Conservation (phyloP, 92 coral and sea anemone species). For the Meandrina meandrites region DNA sequence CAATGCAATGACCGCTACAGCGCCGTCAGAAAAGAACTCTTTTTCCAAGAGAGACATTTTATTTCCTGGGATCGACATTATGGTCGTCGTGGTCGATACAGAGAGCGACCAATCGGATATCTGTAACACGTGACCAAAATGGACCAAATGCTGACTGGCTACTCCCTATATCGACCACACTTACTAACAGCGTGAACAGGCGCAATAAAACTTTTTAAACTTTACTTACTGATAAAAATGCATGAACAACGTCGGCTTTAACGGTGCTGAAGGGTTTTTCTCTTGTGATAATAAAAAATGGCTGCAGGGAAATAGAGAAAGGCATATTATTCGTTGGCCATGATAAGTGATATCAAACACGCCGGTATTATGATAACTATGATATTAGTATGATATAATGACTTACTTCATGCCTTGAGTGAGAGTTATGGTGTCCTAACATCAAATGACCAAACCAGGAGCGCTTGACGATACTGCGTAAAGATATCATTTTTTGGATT, state of each 20-base stretch:
- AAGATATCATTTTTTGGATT: neutral
- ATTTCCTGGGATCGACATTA: neutral
- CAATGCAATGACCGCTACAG: neutral
- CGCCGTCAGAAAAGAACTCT: neutral
- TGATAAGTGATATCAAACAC: neutral
- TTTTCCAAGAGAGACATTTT: neutral
- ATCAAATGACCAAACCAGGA: conserved; percentile 97
- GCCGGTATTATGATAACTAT: neutral
- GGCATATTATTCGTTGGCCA: neutral
- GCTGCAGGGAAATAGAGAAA: conserved; percentile 51
- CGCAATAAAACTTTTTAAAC: neutral
- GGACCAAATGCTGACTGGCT: neutral
- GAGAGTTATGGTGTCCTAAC: conserved; percentile 73
- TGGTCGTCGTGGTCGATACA: neutral
- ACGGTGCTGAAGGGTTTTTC: conserved; percentile 89
- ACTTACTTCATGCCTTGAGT: conserved; percentile 79
- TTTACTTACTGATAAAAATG: conserved; percentile 86
- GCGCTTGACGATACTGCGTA: conserved; percentile 80
- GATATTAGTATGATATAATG: too few relatives aligned
- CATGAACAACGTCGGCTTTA: conserved; percentile 94
- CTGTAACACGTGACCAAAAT: neutral
- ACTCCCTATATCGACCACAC: neutral
- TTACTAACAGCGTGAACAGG: neutral
- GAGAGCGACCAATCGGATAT: neutral
- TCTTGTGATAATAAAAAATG: conserved; percentile 87